Evolutionary conservation across 2,797 vertebrate genomes (phyloP).

Genomic region (Rhyacichthys aspro): DNA sequence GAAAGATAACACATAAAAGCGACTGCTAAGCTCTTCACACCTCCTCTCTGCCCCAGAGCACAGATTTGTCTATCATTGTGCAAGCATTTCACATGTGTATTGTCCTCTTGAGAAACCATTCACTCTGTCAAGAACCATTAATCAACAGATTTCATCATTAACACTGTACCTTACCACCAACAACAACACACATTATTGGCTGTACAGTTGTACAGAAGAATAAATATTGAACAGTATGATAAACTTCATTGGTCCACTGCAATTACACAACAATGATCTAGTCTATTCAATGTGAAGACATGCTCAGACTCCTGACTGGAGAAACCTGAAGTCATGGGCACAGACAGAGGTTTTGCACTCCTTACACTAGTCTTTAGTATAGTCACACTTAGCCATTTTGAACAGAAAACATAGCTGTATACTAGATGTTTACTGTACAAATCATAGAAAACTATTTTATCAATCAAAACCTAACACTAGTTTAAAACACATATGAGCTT

Average conservation of each 20-base stretch:
- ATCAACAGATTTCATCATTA: constrained; percentile 58
- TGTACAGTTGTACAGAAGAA: too few relatives aligned
- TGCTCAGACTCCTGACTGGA: constrained; percentile 32
- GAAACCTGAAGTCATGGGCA: too few relatives aligned
- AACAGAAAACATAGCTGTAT: too few relatives aligned
- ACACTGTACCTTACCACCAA: constrained; percentile 41
- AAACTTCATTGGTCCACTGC: too few relatives aligned
- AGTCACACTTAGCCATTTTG: too few relatives aligned
- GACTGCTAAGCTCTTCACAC: constrained; percentile 66
- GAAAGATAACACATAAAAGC: constrained; percentile 56
- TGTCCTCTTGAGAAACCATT: constrained; percentile 60
- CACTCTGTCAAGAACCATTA: constrained; percentile 49
- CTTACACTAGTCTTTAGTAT: too few relatives aligned
- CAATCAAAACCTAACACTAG: not conserved
- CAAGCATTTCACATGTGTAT: constrained; percentile 67
- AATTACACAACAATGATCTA: too few relatives aligned
- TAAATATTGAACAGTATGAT: too few relatives aligned
- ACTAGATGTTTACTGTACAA: not conserved
- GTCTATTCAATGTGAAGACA: too few relatives aligned
- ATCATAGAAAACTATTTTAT: not conserved
- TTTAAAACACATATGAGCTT: not conserved
- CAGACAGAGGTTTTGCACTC: too few relatives aligned
- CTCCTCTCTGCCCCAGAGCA: constrained; percentile 71
- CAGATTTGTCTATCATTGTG: constrained; percentile 78
- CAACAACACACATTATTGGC: constrained; percentile 7